Percentiles rank a stretch among this genome's conserved stretches.
These are phyloP conservation scores for Rhinoraja longicauda DNA, from an alignment of 2,797 vertebrate genomes.

Conservation along the genomic window DNA sequence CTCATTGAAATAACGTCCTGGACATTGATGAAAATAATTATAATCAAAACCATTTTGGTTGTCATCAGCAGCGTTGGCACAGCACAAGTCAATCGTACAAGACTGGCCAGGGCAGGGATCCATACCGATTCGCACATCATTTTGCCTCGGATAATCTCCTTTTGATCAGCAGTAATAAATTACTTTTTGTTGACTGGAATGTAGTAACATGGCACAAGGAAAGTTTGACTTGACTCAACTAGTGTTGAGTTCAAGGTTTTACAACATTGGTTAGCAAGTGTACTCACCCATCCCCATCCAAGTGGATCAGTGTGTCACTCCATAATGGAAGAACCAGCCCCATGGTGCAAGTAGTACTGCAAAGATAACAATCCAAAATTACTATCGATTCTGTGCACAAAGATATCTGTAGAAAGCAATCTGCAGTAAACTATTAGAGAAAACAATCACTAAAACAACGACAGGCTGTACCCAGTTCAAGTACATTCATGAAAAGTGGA, in stretches of 20 bases:
- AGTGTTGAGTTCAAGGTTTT: constrained; percentile 6
- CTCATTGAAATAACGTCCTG: too few relatives aligned
- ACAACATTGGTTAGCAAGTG: constrained; percentile 5
- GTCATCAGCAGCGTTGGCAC: background rate
- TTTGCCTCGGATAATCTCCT: background rate
- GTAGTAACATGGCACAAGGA: background rate
- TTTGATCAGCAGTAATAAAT: background rate
- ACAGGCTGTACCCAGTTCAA: background rate
- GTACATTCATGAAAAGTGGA: background rate
- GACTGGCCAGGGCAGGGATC: background rate
- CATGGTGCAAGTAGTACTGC: constrained; percentile 77
- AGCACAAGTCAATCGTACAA: background rate
- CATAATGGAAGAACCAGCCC: constrained; percentile 93
- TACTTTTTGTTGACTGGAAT: background rate
- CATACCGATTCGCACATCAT: background rate
- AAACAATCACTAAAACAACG: too few relatives aligned
- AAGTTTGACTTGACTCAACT: background rate
- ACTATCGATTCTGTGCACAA: background rate
- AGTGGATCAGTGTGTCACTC: constrained; percentile 93
- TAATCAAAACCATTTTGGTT: background rate
- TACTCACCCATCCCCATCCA: constrained; percentile 96
- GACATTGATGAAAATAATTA: background rate
- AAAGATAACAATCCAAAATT: constrained; percentile 44
- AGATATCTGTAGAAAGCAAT: background rate
- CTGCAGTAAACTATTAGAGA: constrained; percentile 1